These are phyloP conservation scores for Drosophila yooni DNA, from an alignment of 2,888 invertebrate species.

Conservation along the genomic window DNA sequence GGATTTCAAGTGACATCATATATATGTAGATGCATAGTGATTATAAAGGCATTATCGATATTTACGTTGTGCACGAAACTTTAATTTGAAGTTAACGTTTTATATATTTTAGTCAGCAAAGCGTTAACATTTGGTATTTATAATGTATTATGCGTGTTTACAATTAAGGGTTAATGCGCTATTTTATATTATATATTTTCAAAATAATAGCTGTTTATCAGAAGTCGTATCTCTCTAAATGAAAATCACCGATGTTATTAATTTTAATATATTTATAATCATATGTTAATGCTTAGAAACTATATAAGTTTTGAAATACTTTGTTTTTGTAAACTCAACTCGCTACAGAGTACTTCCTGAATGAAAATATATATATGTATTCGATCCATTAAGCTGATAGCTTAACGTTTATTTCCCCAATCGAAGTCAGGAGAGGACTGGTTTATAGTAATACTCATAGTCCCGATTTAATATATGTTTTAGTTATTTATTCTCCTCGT, in stretches of 20 bases:
- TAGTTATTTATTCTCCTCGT: background rate
- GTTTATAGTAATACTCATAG: background rate
- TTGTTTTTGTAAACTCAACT: background rate
- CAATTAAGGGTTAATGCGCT: background rate
- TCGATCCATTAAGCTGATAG: background rate
- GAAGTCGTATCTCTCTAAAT: background rate
- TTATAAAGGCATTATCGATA: constrained; percentile 2
- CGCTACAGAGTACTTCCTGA: background rate
- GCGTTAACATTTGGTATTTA: background rate
- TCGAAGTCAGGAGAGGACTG: background rate
- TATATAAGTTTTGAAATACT: background rate
- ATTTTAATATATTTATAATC: background rate
- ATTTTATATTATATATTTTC: background rate
- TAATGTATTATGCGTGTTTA: background rate
- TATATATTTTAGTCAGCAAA: background rate
- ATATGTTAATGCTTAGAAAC: background rate
- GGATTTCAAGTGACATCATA: constrained; percentile 1
- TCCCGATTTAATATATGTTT: background rate
- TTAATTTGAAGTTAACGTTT: constrained; percentile 2
- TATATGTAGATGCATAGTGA: background rate
- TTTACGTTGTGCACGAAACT: background rate
- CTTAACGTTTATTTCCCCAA: background rate
- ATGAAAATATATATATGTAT: too few species aligned
- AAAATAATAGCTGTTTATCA: background rate
- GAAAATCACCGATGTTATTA: background rate